These are phyloP conservation scores for Salarias fasciatus DNA, from an alignment of 2,797 vertebrate species.

Conservation along the genomic window DNA sequence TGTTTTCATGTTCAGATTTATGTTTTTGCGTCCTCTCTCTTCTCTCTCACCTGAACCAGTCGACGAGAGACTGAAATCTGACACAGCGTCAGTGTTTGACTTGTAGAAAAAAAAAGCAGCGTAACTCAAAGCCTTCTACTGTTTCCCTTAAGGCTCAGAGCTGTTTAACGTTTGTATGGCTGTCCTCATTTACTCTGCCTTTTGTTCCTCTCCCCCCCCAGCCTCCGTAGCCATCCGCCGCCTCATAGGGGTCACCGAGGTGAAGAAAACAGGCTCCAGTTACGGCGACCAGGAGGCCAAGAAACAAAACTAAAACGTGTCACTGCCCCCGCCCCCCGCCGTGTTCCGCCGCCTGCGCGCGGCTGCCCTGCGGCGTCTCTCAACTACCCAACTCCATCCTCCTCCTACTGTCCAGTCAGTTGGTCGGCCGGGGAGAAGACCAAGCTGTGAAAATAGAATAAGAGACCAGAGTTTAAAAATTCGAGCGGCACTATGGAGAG, in stretches of 20 bases:
- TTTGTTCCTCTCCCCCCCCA: conserved; percentile 69
- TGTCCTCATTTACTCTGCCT: not conserved
- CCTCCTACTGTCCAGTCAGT: conserved; percentile 55
- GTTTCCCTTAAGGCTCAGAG: not conserved
- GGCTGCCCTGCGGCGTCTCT: conserved; percentile 40
- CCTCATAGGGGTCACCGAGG: conserved; percentile 97
- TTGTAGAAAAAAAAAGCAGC: not conserved
- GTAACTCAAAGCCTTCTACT: not conserved
- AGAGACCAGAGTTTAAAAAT: conserved; percentile 61
- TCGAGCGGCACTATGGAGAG: conserved; percentile 46
- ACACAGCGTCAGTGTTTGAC: not conserved
- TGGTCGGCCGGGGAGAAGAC: conserved; percentile 46
- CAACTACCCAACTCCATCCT: conserved; percentile 53
- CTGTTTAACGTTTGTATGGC: not conserved
- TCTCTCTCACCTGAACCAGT: not conserved
- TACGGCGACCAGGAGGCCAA: conserved; percentile 94
- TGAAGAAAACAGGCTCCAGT: conserved; percentile 97
- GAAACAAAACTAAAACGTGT: conserved; percentile 89
- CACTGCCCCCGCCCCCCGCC: conserved; percentile 22
- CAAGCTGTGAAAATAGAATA: conserved; percentile 63
- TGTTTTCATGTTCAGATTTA: no score
- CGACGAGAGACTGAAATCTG: not conserved
- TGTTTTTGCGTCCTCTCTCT: no score
- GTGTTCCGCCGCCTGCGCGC: conserved; percentile 25
- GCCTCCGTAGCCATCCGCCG: conserved; percentile 96